Evolutionary conservation across 1,140 invertebrate species (phyloP).

Genomic region (Limonius californicus): DNA sequence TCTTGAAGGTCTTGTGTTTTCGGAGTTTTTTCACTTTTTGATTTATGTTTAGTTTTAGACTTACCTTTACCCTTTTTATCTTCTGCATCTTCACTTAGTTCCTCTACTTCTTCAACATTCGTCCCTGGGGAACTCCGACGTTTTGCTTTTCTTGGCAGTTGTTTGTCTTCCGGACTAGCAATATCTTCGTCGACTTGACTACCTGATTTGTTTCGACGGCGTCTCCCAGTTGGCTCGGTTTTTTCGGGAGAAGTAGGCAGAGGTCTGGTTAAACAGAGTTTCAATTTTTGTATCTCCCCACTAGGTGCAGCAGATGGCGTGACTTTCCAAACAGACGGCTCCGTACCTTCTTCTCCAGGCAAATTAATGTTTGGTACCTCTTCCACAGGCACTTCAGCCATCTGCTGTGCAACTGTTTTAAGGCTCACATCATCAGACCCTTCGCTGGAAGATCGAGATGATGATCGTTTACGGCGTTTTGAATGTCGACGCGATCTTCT

Average conservation of each 20-base stretch:
- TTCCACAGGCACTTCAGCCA: slow-evolving; percentile 15
- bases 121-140: not conserved
- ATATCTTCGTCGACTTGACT: slow-evolving; percentile 27
- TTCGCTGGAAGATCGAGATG: slow-evolving; percentile 27
- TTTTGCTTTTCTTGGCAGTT: not conserved
- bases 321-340: slow-evolving; percentile 26
- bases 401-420: not conserved
- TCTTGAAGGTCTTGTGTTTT: slow-evolving; percentile 32
- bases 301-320: slow-evolving; percentile 18
- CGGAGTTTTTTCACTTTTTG: slow-evolving; percentile 37
- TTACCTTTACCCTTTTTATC: slow-evolving; percentile 43
- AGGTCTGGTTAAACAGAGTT: slow-evolving; percentile 28
- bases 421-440: not conserved
- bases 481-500: slow-evolving; percentile 19
- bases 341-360: slow-evolving; percentile 21
- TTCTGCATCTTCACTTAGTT: slow-evolving; percentile 17
- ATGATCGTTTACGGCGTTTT: slow-evolving; percentile 24
- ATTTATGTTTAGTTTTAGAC: slow-evolving; percentile 45
- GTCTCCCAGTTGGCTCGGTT: slow-evolving; percentile 12
- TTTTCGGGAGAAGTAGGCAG: slow-evolving; percentile 31
- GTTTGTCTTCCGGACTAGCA: slow-evolving; percentile 1
- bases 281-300: slow-evolving; percentile 32
- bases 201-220: slow-evolving; percentile 28
- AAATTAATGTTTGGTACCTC: slow-evolving; percentile 10
- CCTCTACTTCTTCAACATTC: not conserved